A percentile compares a stretch with the other conserved stretches of the same genome.
Conservation (phyloP, 2,797 vertebrate species). For the Masticophis lateralis region DNA sequence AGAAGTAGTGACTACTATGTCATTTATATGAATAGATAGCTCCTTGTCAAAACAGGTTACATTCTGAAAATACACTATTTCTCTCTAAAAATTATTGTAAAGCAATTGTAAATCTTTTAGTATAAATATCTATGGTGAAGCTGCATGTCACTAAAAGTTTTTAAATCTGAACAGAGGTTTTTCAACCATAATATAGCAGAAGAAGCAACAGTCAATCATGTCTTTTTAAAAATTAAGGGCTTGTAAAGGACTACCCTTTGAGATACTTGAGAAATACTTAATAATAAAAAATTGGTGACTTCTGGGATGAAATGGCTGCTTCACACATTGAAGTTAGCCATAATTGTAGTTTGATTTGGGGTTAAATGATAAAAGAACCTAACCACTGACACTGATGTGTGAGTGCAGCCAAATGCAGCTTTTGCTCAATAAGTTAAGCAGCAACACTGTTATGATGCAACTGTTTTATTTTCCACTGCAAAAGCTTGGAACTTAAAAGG, state of each 20-base stretch:
- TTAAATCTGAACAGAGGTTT: neutral
- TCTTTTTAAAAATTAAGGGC: neutral
- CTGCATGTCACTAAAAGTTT: neutral
- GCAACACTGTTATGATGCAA: neutral
- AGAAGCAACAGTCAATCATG: neutral
- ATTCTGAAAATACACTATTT: neutral
- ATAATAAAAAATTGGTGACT: neutral
- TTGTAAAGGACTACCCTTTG: neutral
- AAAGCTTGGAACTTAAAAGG: neutral
- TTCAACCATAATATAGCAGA: neutral
- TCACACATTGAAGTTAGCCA: neutral
- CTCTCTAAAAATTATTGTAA: neutral
- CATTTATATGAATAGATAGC: neutral
- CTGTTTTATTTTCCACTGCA: neutral
- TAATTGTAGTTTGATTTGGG: neutral
- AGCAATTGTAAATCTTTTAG: neutral
- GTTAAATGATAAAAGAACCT: neutral
- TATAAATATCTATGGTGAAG: neutral
- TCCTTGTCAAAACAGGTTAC: neutral
- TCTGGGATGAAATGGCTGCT: neutral
- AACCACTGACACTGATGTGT: neutral
- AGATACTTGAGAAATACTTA: neutral
- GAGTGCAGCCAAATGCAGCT: neutral
- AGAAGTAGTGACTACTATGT: neutral
- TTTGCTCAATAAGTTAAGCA: neutral